phyloP scores from a whole-genome alignment of 2,113 vertebrate species.

The Leptosomus discolor region DNA sequence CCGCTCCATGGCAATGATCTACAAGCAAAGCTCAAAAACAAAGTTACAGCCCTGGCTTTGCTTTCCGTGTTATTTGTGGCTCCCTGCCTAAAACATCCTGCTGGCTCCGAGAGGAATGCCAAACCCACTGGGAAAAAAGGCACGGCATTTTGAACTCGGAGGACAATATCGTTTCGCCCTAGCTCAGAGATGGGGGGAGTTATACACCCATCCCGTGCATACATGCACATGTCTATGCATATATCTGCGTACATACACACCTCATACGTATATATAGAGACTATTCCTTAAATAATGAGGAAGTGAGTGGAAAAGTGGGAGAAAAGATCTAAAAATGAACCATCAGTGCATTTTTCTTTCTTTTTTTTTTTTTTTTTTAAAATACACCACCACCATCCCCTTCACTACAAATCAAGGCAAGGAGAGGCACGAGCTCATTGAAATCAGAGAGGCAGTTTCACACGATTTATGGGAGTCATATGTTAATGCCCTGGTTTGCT shows the following conservation, averaged over 20 bases:
- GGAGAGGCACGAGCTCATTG: neutral
- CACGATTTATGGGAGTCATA: rapidly evolving
- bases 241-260: neutral
- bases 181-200: neutral
- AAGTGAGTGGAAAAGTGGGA: neutral
- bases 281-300: neutral
- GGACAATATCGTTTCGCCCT: neutral
- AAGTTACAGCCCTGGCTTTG: neutral
- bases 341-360: neutral
- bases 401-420: neutral
- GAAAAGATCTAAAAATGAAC: neutral
- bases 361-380: neutral
- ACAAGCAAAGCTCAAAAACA: neutral
- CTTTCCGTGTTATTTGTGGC: neutral
- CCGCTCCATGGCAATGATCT: neutral
- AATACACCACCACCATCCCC: neutral
- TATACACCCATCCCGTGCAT: rapidly evolving
- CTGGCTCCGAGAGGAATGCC: neutral
- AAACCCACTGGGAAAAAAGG: neutral
- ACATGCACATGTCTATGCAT: neutral
- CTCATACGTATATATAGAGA: too few relatives aligned
- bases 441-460: neutral
- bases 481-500: neutral
- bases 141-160: neutral
- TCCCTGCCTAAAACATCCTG: neutral